phyloP scores from a whole-genome alignment of 2,113 vertebrate genomes.

The Saccopteryx leptura region DNA sequence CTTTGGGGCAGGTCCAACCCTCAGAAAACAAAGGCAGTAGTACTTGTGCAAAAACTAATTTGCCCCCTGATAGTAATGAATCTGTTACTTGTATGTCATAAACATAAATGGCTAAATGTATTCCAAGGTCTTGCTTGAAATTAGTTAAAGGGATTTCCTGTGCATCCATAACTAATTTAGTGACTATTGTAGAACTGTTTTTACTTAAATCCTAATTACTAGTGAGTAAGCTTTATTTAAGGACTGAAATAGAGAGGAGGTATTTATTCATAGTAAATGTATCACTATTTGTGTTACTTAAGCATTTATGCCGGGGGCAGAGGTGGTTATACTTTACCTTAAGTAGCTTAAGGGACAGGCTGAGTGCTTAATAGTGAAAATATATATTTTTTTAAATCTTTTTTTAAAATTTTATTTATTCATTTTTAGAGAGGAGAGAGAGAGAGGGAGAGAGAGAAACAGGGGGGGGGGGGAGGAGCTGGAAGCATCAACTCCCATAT shows the following conservation, averaged over 20 bases:
- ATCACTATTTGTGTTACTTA: background rate
- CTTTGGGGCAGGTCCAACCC: slow-evolving; percentile 61
- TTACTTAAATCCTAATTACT: slow-evolving; percentile 13
- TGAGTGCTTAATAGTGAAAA: slow-evolving; percentile 21
- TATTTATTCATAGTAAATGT: slow-evolving; percentile 25
- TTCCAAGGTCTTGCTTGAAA: slow-evolving; percentile 60
- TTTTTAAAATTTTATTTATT: too few relatives aligned
- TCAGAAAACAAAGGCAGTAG: slow-evolving; percentile 67
- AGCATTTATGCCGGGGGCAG: background rate
- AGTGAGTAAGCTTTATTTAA: slow-evolving; percentile 38
- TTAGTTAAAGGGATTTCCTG: slow-evolving; percentile 44
- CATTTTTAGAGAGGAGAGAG: too few relatives aligned
- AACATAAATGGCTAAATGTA: slow-evolving; percentile 52
- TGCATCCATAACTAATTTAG: slow-evolving; percentile 28
- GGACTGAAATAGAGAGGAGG: slow-evolving; percentile 14
- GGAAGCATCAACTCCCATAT: too few relatives aligned
- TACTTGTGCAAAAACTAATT: slow-evolving; percentile 55
- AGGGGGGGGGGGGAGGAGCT: too few relatives aligned
- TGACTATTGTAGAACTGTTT: slow-evolving; percentile 47
- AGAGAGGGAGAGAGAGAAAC: too few relatives aligned
- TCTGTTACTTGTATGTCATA: slow-evolving; percentile 54
- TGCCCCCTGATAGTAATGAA: slow-evolving; percentile 57
- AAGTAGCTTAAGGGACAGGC: background rate
- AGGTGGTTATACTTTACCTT: background rate
- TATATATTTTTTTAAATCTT: too few relatives aligned